Conservation (phyloP, 1,140 invertebrate genomes). For the Thaumetopoea pityocampa region DNA sequence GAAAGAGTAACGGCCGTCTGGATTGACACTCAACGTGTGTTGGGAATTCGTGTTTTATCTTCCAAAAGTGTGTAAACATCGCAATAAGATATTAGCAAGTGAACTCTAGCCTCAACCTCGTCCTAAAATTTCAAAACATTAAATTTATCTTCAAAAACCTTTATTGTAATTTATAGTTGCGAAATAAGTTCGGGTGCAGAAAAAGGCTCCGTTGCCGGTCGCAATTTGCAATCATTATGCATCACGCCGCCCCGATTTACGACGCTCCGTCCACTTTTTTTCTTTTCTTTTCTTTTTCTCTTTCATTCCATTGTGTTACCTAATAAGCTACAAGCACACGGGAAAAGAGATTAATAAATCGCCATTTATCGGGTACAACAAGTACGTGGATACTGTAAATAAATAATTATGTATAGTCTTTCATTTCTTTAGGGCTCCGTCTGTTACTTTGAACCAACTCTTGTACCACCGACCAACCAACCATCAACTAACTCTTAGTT, state of each 20-base stretch:
- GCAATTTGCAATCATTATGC: conserved; percentile 55
- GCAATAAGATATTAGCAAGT: neutral
- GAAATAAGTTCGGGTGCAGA: conserved; percentile 38
- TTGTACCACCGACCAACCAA: too few species aligned
- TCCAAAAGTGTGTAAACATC: neutral
- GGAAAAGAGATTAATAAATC: conserved; percentile 12
- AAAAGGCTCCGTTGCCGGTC: conserved; percentile 30
- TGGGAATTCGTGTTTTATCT: too few species aligned
- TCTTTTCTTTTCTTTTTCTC: conserved; percentile 1
- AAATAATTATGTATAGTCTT: neutral
- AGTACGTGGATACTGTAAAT: too few species aligned
- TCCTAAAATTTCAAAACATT: conserved; percentile 34
- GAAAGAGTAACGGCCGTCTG: too few species aligned
- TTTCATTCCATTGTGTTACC: conserved; percentile 16
- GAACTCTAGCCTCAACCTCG: neutral
- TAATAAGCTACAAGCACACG: conserved; percentile 13
- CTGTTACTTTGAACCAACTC: too few species aligned
- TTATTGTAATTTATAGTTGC: conserved; percentile 51
- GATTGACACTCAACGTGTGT: too few species aligned
- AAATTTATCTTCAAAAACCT: conserved; percentile 44
- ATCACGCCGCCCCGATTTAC: conserved; percentile 29
- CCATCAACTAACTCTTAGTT: too few species aligned
- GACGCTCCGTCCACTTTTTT: conserved; percentile 12
- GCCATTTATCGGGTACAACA: conserved; percentile 3
- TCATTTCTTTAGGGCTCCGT: too few species aligned